Conservation (phyloP, 2,888 invertebrate genomes). For the Callyntrura guangdongensis region DNA sequence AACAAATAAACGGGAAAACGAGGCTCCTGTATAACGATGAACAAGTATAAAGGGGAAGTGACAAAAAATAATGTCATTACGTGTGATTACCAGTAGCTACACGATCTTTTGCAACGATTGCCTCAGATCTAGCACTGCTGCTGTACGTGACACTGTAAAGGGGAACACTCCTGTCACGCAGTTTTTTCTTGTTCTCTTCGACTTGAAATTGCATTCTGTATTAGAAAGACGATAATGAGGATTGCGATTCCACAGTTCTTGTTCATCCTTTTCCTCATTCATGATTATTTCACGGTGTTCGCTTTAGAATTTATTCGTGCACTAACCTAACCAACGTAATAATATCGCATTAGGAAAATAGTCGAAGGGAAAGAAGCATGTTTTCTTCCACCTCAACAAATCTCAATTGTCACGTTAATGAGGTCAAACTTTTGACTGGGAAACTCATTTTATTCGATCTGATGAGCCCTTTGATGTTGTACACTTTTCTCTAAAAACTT, state of each 20-base stretch:
- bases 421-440: conserved; percentile 76
- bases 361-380: conserved; percentile 35
- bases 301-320: not conserved
- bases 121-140: not conserved
- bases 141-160: conserved; percentile 36
- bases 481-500: conserved; percentile 34
- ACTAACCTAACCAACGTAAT: conserved; percentile 6
- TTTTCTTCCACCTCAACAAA: conserved; percentile 77
- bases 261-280: conserved; percentile 1
- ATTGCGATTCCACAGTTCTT: conserved; percentile 14
- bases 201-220: conserved; percentile 54
- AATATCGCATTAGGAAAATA: conserved; percentile 12
- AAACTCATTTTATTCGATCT: conserved; percentile 78
- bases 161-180: conserved; percentile 41
- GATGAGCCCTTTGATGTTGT: conserved; percentile 70
- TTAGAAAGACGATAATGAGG: conserved; percentile 22
- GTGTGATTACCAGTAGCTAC: not conserved
- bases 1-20: conserved; percentile 4
- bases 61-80: not conserved
- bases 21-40: not conserved
- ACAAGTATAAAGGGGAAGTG: conserved; percentile 20
- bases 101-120: not conserved
- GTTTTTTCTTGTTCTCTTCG: conserved; percentile 36
- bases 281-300: not conserved
- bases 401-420: conserved; percentile 80